A percentile compares a stretch with the other conserved stretches of the same genome.
phyloP scores from a whole-genome alignment of 2,113 vertebrate genomes.

The Eurystomus gularis region DNA sequence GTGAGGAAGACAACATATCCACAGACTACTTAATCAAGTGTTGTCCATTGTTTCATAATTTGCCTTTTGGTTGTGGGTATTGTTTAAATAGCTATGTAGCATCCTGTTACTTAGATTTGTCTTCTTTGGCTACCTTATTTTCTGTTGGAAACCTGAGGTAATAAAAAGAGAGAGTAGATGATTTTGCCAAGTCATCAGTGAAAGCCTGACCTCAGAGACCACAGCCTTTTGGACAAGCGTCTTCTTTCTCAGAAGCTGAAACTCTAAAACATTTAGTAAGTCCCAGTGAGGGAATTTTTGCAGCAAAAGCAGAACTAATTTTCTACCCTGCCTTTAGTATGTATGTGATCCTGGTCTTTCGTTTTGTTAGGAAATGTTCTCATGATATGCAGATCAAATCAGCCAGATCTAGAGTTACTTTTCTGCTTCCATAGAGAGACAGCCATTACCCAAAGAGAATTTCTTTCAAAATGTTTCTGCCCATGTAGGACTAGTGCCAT shows the following conservation, averaged over 20 bases:
- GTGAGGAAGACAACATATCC: background rate
- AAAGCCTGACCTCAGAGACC: background rate
- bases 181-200: background rate
- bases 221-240: background rate
- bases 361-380: background rate
- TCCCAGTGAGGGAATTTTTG: background rate
- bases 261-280: background rate
- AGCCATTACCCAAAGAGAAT: background rate
- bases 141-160: background rate
- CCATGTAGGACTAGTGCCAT: background rate
- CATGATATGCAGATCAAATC: background rate
- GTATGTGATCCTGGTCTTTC: background rate
- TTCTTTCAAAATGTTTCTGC: background rate
- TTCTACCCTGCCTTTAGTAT: background rate
- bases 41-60: background rate
- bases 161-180: background rate
- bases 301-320: background rate
- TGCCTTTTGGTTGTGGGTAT: background rate
- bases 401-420: background rate
- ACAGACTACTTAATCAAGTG: background rate
- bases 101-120: background rate
- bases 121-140: background rate
- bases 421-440: background rate
- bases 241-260: background rate
- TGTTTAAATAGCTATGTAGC: background rate